Evolutionary conservation across 1,140 invertebrate genomes (phyloP), one percentile per base, ranked within the genome.

Genomic region (Acyrthosiphon pisum): DNA sequence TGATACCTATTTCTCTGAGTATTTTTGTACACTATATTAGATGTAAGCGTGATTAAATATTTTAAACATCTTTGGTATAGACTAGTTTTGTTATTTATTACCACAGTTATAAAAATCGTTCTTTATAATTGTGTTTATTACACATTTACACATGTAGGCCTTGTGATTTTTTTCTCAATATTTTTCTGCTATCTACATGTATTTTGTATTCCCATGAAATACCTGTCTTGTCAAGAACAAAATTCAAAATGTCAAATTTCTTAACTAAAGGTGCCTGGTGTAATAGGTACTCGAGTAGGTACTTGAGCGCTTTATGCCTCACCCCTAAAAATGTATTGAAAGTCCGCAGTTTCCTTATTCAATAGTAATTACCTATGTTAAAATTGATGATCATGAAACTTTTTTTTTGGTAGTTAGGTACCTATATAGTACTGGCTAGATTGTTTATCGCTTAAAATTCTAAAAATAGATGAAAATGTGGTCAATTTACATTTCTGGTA

Each of bases 401-500:
- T 14, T 30, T 23, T 30, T 60, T 8, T 60, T 30, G 6, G 26
- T 30, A 46, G 44, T 46, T 46, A 46, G 8, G 6, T 9, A 30
- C 8, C 30, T 14, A 60, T 60, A 23, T 56, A 30, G 14, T 68
- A 76, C 30, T 76, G n/a, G n/a, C 60, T 76, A 6, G 30, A 68
- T 68, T 68, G 30, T 68, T 68, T 14, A 68, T 68, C 30, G 18
- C 60, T 76, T n/a, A 2, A 76, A 35, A 35, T 76, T 76, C 30
- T 76, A 76, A 76, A 76, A 76, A 76, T 76, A 76, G 60, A 76
- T n/a, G 30, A 76, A 68, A 76, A 76, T 76, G 60, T 76, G 30
- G 30, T 76, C 0, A n/a, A n/a, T 76, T 50, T 53, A 50, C 48
- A 50, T 50, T 30, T 60, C 26, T 68, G 11, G 0, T 18, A 9